Conservation (phyloP, 37 sponge, comb jelly and placozoan species). For the Cliona cf. orientalis region DNA sequence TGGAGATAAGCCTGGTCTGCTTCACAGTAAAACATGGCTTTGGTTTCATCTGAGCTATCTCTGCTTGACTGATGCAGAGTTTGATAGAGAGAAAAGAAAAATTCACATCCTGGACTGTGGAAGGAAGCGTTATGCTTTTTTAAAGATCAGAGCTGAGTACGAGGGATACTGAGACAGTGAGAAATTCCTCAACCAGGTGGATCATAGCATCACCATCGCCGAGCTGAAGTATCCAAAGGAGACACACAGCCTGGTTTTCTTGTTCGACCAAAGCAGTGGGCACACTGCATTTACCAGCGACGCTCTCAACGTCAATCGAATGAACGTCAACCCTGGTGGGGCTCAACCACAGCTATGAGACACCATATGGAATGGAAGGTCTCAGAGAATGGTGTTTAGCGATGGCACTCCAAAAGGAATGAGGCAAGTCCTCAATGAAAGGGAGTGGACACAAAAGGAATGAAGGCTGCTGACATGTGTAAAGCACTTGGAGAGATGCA, state of each 20-base stretch:
- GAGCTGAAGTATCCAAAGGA: constrained; percentile 37
- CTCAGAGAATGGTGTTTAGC: not conserved
- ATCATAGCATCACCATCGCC: constrained; percentile 18
- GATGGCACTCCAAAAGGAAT: constrained; percentile 31
- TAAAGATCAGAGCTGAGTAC: too few species aligned
- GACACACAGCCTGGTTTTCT: not conserved
- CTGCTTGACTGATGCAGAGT: not conserved
- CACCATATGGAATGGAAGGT: constrained; percentile 31
- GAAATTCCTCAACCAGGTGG: constrained; percentile 26
- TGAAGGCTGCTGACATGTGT: constrained; percentile 17
- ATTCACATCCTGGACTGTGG: constrained; percentile 1
- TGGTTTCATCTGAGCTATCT: too few species aligned
- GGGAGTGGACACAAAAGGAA: constrained; percentile 13
- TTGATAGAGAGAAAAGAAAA: too few species aligned
- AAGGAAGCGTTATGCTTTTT: too few species aligned
- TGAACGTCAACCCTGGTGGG: constrained; percentile 57
- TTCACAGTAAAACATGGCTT: too few species aligned
- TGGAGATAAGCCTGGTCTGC: too few species aligned
- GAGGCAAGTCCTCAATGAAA: constrained; percentile 25
- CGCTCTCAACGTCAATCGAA: not conserved
- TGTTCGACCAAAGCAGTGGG: constrained; percentile 2
- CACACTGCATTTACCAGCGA: not conserved
- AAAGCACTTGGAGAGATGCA: not conserved
- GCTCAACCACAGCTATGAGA: constrained; percentile 40
- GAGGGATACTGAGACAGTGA: constrained; percentile 48